Conservation (phyloP, 2,888 invertebrate species). For the Meteorus cinctellus region DNA sequence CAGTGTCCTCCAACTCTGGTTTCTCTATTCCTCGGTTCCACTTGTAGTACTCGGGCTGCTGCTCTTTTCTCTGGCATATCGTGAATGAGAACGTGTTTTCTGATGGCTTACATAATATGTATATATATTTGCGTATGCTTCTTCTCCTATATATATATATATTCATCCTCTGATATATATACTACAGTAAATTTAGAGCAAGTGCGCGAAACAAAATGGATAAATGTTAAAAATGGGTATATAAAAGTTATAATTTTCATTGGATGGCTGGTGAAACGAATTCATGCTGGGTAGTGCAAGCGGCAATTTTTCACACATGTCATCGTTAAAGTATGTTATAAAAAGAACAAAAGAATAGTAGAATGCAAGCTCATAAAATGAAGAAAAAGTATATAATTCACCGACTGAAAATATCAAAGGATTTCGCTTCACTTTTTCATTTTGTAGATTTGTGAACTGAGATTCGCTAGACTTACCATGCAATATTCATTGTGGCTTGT, state of each 20-base stretch:
- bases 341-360: not conserved
- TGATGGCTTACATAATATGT: not conserved
- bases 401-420: conserved; percentile 8
- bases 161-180: not conserved
- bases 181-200: not conserved
- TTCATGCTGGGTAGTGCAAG: not conserved
- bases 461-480: not conserved
- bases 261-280: not conserved
- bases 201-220: not conserved
- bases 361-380: not conserved
- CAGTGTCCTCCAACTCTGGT: conserved; percentile 20
- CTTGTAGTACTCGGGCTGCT: not conserved
- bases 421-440: not conserved
- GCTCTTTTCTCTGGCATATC: not conserved
- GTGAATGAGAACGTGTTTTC: conserved; percentile 1
- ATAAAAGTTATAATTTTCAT: conserved; percentile 6
- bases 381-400: not conserved
- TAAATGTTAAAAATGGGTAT: conserved; percentile 2
- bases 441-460: not conserved
- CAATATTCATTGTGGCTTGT: not conserved
- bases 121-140: not conserved
- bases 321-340: not conserved
- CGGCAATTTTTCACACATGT: conserved; percentile 1
- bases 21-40: conserved; percentile 12
- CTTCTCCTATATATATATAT: not conserved